Base-by-base conservation (phyloP, 1,140 invertebrate species). In the Samia ricini region DNA sequence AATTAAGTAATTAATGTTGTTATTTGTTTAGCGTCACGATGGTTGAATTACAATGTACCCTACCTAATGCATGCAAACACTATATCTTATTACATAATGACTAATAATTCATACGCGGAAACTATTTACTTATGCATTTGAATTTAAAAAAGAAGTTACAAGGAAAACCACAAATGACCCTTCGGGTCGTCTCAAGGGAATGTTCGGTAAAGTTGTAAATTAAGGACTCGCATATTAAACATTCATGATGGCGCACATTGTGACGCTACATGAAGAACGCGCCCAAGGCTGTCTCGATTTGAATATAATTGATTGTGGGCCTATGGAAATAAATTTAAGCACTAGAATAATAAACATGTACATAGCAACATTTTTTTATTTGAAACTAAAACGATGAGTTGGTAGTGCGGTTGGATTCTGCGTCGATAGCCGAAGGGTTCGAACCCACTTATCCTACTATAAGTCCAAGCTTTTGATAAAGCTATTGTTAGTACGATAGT, bases 241-340 rank as follows among this genome's bases (percentile, higher is more conserved):
- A 58, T 48, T 56, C 55, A n/a, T 21, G 22, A 10, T 42, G 21
- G 55, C 55, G 36, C 18, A 42, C 36, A 19, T 20, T 4, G 18
- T 24, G 8, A 19, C 24, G 54, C 24, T 19, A 26, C 12, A 15
- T 15, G 33, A 42, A 42, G 33, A 42, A 42, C 33, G 33, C 33
- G 33, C 54, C 24, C 56, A 58, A 58, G 56, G 56, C 20, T 48
- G 33, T 42, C 29, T 15, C 36, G 8, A 22, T 58, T 58, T 19
- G 56, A 58, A 58, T 48, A 36, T 36, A 58, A 42, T 58, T 22
- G 36, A 19, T 22, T 48, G 6, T 6, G 19, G n/a, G n/a, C n/a
- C 19, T 10, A 52, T 52, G 4, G 33, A 12, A 12, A 42, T 42
- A 42, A 42, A 42, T 42, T 0, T 15, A 7, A 3, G 10, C n/a